Percentiles rank a stretch among this genome's conserved stretches.
These are phyloP conservation scores for Caenorhabditis latens DNA, from an alignment of 1,140 invertebrate genomes.

Conservation along the genomic window DNA sequence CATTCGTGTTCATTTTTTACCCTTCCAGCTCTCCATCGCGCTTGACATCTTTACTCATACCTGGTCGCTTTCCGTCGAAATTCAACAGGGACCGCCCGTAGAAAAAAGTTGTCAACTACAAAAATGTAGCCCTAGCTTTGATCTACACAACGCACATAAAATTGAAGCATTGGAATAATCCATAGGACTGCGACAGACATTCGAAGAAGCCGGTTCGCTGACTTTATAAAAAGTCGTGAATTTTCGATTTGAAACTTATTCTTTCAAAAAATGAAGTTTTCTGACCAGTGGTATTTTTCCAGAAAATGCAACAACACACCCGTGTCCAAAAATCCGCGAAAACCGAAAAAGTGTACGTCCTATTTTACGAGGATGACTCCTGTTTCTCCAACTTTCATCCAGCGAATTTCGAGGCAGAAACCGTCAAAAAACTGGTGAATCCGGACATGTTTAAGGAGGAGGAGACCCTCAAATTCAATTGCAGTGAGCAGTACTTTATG, in stretches of 20 bases:
- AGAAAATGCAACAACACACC: neutral
- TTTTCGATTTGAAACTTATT: too few species aligned
- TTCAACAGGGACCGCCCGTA: neutral
- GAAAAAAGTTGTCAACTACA: too few species aligned
- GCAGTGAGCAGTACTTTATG: slow-evolving; percentile 52
- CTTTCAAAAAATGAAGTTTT: too few species aligned
- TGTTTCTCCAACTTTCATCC: slow-evolving; percentile 31
- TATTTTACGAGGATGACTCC: slow-evolving; percentile 42
- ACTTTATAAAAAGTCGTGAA: too few species aligned
- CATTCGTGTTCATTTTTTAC: neutral
- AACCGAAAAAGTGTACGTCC: neutral
- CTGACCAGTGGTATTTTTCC: too few species aligned
- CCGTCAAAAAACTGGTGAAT: slow-evolving; percentile 36
- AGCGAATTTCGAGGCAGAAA: slow-evolving; percentile 19
- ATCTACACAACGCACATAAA: too few species aligned
- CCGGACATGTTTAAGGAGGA: neutral
- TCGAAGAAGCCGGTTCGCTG: too few species aligned
- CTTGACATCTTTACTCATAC: slow-evolving; percentile 48
- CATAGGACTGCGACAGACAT: too few species aligned
- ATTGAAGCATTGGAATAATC: too few species aligned
- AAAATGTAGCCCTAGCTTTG: too few species aligned
- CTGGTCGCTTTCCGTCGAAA: slow-evolving; percentile 49
- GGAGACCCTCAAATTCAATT: slow-evolving; percentile 30
- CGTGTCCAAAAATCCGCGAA: neutral
- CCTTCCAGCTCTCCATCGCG: slow-evolving; percentile 8